Evolutionary conservation across 2,113 vertebrate species (phyloP), one percentile per base, ranked within the genome.

Genomic region (Accipiter cooperii): DNA sequence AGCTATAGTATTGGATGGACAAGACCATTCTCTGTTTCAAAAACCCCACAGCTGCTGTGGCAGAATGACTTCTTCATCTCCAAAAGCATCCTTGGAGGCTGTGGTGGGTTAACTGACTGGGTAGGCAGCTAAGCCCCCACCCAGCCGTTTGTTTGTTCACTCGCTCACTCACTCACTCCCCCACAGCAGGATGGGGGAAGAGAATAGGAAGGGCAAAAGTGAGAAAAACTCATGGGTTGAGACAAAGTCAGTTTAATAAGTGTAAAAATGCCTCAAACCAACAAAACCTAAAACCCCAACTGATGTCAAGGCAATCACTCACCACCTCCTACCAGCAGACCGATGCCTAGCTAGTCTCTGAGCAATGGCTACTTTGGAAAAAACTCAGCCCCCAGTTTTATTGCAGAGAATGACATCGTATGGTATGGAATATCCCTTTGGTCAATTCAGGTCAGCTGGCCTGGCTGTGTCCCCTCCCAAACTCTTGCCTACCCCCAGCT

Each of bases 61-160:
- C 42, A 42, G 42, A 42, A 42, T 42, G 42, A 42, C 42, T 42
- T 42, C 42, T 42, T 42, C 42, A 42, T 42, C 42, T 42, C 42
- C 15, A 42, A 42, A 42, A 42, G 14, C 13, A 15, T 16, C 42
- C 42, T 42, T 42, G 42, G 42, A 42, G 42, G 42, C 15, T 42
- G 42, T 42, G 42, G 15, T 42, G 13, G 14, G 15, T 42, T 42
- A 42, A 84, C 40, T n/a, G 10, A 12, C 25, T 9, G 2, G 1
- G 29, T 4, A 76, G 28, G 15, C 22, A 87, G 10, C 44, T 69
- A 13, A 65, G 15, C 10, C 8, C n/a, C 17, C 29, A 71, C 16
- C 12, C 28, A 58, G 16, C 12, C 1, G 1, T 29, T 69, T 7
- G 3, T 31, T 44, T 6, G 4, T 20, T 52, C 24, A 2, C 21